Base-by-base conservation (phyloP, 30 jellyfish, hydroid and myxozoan genomes). In the Rhopilema esculentum region DNA sequence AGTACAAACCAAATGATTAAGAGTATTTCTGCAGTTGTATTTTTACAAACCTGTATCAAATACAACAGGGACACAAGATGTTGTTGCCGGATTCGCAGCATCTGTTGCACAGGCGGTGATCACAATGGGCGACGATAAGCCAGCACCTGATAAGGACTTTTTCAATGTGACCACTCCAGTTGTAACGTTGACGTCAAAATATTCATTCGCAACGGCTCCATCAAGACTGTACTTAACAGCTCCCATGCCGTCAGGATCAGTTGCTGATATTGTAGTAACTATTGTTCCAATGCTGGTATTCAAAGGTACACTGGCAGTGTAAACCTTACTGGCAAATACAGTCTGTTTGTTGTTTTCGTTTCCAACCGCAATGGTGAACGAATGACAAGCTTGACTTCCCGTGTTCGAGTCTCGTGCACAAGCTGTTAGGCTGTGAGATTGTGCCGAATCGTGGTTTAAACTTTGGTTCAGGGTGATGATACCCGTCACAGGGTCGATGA, bases 181-280 rank as follows among this genome's bases (percentile, higher is more conserved):
- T 0, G 91, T 74, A 16, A 86, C 48, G 33, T 87, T 76, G 18
- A 95, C 70, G 2, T 31, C 66, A 70, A 95, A 95, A 53, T 62
- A 85, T 49, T 85, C 90, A 49, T 77, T 69, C 57, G 97, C 91
- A 16, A 25, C 22, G 21, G 87, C 85, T 4, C 91, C 96, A 48
- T 40, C 67, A 26, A 95, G 61, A 29, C 85, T 27, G 88, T 90
- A 95, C 18, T 73, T 74, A 23, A 95, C 26, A 1, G 90, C 61
- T 33, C 95, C 97, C 22, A 78, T 64, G 70, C 96, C 96, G 78
- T 90, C 97, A 25, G 96, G 96, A 73, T 90, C 99, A 9, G 93
- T 72, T 8, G 98, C 99, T 21, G 75, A 16, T 1, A 86, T 86
- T 21, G 89, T 84, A 18, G 82, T 66, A 27, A 95, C 90, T 19